Evolutionary conservation across 2,797 vertebrate genomes (phyloP), one percentile per base, ranked within the genome.

Genomic region (Acanthurus lineatus): DNA sequence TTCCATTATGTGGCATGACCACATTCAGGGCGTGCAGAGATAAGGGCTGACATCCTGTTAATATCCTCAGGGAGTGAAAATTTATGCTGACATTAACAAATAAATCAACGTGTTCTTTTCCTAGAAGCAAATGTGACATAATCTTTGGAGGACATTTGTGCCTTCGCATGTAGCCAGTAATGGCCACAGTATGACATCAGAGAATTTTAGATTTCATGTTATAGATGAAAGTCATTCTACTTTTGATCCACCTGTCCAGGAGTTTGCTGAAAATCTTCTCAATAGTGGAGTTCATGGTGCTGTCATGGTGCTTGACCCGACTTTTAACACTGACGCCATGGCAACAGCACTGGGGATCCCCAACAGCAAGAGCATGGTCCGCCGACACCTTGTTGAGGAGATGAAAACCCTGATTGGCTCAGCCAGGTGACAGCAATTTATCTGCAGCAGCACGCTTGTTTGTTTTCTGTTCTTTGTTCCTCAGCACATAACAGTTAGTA

Each of bases 231-330:
- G 9, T 60, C 44, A 45, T 9, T 71, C 9, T 48, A 40, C 12
- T 66, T 5, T 58, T 8, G 47, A 3, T 69, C 44, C 60, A 7
- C 69, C 12, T 61, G 8, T 68, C 16, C 77, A 97, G 97, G 96
- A 97, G 87, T 97, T 95, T 10, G 95, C 96, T 0, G 96, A 97
- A 76, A 94, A 86, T 85, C 95, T 97, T 61, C 92, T 93, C 22
- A 96, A 94, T 85, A 96, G 96, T 0, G 97, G 97, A 0, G 92
- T 97, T 35, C 97, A 97, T 0, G 97, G 97, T 0, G 97, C 96
- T 0, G 96, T 97, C 83, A 93, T 97, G 92, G 95, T 97, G 53
- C 93, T 97, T 19, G 96, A 97, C 64, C 95, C 96, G 12, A 94
- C 95, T 2, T 97, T 97, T 86, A 96, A 95, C n/a, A 95, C 93